Evolutionary conservation across 2,113 vertebrate genomes (phyloP).

Genomic region (Cyprinodon brontotheroides): DNA sequence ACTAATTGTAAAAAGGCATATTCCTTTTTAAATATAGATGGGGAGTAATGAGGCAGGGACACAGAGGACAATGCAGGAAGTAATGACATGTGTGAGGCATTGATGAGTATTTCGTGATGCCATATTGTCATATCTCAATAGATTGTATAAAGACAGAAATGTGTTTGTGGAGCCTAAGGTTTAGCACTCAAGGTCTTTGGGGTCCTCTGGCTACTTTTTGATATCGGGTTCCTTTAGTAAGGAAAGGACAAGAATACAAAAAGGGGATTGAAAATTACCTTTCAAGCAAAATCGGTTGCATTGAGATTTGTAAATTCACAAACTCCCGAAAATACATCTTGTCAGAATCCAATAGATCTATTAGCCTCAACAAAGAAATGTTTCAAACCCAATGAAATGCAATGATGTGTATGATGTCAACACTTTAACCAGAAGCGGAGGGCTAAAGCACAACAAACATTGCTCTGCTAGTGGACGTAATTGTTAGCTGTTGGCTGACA

Average conservation of each 20-base stretch:
- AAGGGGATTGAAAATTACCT: neutral
- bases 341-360: too few relatives aligned
- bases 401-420: too few relatives aligned
- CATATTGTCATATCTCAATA: slow-evolving; percentile 13
- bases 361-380: too few relatives aligned
- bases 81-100: slow-evolving; percentile 51
- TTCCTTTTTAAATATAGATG: slow-evolving; percentile 72
- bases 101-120: slow-evolving; percentile 24
- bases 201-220: neutral
- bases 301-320: too few relatives aligned
- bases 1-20: slow-evolving; percentile 71
- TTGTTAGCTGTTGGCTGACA: too few relatives aligned
- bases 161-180: slow-evolving; percentile 9
- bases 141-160: slow-evolving; percentile 20
- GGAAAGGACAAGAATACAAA: neutral
- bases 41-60: slow-evolving; percentile 67
- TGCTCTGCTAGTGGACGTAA: too few relatives aligned
- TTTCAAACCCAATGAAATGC: too few relatives aligned
- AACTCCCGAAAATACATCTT: too few relatives aligned
- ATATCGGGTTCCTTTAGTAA: neutral
- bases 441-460: too few relatives aligned
- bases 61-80: slow-evolving; percentile 54
- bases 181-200: neutral
- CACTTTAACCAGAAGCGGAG: too few relatives aligned
- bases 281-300: neutral